These are phyloP conservation scores for Vesta saturnalis DNA, from an alignment of 2,888 invertebrate species.

Conservation along the genomic window DNA sequence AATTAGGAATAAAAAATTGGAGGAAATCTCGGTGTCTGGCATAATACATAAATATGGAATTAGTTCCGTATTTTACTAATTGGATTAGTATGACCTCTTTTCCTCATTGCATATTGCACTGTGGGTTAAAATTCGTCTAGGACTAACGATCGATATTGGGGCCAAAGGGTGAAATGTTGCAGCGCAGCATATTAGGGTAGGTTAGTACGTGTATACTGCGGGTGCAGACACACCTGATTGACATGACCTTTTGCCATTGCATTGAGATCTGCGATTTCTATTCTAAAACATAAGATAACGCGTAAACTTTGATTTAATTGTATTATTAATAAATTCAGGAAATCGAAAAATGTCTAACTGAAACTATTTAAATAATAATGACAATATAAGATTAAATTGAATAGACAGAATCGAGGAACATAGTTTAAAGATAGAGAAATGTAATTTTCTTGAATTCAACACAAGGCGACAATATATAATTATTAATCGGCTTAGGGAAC, in stretches of 20 bases:
- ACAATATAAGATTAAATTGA: too few species aligned
- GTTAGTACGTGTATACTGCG: slow-evolving; percentile 31
- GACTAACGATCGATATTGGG: slow-evolving; percentile 29
- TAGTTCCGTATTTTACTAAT: too few species aligned
- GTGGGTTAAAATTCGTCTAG: slow-evolving; percentile 11
- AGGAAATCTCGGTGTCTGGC: too few species aligned
- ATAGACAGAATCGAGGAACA: background rate
- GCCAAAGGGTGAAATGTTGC: slow-evolving; percentile 32
- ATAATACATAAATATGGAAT: too few species aligned
- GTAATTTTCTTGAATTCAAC: slow-evolving; percentile 8
- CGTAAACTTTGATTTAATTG: background rate
- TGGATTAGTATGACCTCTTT: slow-evolving; percentile 16
- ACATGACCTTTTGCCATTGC: slow-evolving; percentile 30
- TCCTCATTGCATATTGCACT: slow-evolving; percentile 14
- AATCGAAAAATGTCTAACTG: too few species aligned
- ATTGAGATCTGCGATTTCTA: background rate
- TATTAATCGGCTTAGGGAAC: slow-evolving; percentile 19
- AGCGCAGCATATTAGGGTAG: slow-evolving; percentile 34
- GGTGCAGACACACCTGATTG: slow-evolving; percentile 37
- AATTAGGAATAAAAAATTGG: too few species aligned
- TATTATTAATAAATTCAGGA: background rate
- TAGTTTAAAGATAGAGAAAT: slow-evolving; percentile 4
- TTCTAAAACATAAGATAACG: background rate
- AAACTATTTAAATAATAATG: too few species aligned
- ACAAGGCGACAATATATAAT: slow-evolving; percentile 13